Evolutionary conservation across 2,888 invertebrate genomes (phyloP).

Genomic region (Panzeria rudis): DNA sequence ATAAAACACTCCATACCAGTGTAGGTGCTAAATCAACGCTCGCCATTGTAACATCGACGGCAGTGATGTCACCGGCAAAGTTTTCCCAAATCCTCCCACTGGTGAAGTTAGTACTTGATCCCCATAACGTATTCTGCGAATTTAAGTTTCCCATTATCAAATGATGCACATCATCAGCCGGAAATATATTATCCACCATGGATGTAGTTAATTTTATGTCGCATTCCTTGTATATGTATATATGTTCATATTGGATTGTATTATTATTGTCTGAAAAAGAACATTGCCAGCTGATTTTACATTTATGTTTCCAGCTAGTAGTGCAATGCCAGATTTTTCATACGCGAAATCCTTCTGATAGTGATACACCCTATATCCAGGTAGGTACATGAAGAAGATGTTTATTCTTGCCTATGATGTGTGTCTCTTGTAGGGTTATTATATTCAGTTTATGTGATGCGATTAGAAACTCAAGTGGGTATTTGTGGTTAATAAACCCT

Average conservation of each 20-base stretch:
- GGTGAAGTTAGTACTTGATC: neutral
- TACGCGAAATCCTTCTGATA: constrained; percentile 5
- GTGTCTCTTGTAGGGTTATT: too few relatives aligned
- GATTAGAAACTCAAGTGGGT: too few relatives aligned
- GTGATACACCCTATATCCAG: constrained; percentile 8
- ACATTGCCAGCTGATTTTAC: neutral
- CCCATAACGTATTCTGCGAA: neutral
- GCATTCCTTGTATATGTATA: neutral
- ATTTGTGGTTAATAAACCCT: too few relatives aligned
- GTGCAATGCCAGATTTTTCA: constrained; percentile 4
- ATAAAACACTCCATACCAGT: neutral
- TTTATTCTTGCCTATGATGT: too few relatives aligned
- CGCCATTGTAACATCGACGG: neutral
- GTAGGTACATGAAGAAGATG: neutral
- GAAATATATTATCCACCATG: neutral
- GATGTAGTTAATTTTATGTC: neutral
- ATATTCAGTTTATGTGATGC: too few relatives aligned
- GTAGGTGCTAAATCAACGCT: neutral
- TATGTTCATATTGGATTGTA: neutral
- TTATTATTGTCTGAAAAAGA: neutral
- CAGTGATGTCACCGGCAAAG: neutral
- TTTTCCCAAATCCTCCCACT: neutral
- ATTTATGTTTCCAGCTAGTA: neutral
- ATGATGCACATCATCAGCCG: too few relatives aligned
- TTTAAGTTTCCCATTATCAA: too few relatives aligned